These are phyloP conservation scores for Columba livia DNA, from an alignment of 2,113 vertebrate genomes.

Conservation along the genomic window DNA sequence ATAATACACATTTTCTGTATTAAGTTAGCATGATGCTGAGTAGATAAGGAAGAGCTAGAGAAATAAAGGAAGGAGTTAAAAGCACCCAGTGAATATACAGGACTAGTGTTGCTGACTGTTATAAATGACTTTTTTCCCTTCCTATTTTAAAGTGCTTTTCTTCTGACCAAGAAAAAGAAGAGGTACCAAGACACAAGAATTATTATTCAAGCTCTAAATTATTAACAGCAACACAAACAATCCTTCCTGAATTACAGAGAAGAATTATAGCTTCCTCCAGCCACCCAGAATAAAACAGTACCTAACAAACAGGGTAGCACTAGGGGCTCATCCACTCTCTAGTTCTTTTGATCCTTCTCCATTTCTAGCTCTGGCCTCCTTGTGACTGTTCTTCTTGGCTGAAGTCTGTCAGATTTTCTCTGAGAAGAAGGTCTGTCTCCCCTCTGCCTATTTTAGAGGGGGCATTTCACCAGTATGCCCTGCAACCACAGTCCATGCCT, in stretches of 20 bases:
- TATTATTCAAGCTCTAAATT: neutral
- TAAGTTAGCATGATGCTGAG: neutral
- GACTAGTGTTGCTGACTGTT: neutral
- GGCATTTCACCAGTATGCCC: neutral
- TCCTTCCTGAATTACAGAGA: neutral
- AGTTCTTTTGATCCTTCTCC: neutral
- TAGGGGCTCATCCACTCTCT: neutral
- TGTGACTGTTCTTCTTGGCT: neutral
- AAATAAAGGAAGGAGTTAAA: neutral
- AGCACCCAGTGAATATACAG: neutral
- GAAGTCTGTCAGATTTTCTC: neutral
- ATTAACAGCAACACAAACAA: neutral
- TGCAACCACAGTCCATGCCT: neutral
- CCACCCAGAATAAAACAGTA: neutral
- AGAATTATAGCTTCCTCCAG: neutral
- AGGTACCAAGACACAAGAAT: neutral
- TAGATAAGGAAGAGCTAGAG: neutral
- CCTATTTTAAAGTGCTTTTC: neutral
- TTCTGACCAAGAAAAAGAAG: neutral
- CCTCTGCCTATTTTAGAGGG: neutral
- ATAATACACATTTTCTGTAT: neutral
- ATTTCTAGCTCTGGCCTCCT: neutral
- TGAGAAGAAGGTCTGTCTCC: neutral
- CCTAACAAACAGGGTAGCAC: neutral
- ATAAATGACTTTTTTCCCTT: neutral